Evolutionary conservation across 2,888 invertebrate genomes (phyloP).

Genomic region (Thymelicus lineola): DNA sequence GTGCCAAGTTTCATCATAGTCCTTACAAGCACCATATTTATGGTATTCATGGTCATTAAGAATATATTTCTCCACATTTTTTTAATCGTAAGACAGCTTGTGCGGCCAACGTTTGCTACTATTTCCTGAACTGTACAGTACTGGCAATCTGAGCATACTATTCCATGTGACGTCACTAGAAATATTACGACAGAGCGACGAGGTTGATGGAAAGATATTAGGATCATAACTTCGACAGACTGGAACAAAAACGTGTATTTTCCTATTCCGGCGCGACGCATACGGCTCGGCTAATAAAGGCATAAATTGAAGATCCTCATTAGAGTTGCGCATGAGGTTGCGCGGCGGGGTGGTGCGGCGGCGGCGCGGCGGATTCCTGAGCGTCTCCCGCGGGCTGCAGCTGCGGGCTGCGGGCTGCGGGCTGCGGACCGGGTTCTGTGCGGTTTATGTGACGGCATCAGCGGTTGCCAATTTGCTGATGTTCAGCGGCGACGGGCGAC

Average conservation of each 20-base stretch:
- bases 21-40: too few relatives aligned
- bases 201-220: slow-evolving; percentile 9
- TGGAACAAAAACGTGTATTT: background rate
- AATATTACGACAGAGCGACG: background rate
- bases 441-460: slow-evolving; percentile 24
- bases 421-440: too few relatives aligned
- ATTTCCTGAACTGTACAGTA: too few relatives aligned
- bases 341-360: too few relatives aligned
- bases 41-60: too few relatives aligned
- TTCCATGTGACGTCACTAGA: background rate
- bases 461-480: slow-evolving; percentile 31
- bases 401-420: too few relatives aligned
- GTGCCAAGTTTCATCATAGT: too few relatives aligned
- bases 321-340: slow-evolving; percentile 22
- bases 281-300: slow-evolving; percentile 29
- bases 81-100: too few relatives aligned
- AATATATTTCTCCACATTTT: too few relatives aligned
- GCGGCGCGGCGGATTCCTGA: slow-evolving; percentile 39
- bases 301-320: slow-evolving; percentile 26
- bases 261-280: slow-evolving; percentile 7
- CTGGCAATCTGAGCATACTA: background rate
- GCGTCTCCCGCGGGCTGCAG: slow-evolving; percentile 19
- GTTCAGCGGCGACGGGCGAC: background rate
- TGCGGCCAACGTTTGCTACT: too few relatives aligned
- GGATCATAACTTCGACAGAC: slow-evolving; percentile 19